phyloP scores from a whole-genome alignment of 2,797 vertebrate species.

The Rhyacichthys aspro region DNA sequence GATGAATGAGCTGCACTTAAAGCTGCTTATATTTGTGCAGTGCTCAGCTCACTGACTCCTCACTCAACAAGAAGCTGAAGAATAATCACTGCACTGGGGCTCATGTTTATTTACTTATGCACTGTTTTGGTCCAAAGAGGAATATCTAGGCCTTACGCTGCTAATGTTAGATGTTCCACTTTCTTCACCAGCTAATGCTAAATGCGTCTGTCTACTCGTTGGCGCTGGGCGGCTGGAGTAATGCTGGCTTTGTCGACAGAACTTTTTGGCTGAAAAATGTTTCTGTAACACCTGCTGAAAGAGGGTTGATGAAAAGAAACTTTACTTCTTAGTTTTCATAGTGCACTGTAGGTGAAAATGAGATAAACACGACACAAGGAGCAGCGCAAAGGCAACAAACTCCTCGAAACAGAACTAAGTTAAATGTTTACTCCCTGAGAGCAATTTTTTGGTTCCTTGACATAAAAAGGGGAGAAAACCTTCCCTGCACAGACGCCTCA shows the following conservation, averaged over 20 bases:
- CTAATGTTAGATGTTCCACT: conserved; percentile 30
- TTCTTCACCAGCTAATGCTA: conserved; percentile 7
- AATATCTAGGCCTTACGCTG: conserved; percentile 10
- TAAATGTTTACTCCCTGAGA: no score
- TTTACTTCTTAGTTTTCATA: neutral
- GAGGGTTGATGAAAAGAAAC: neutral
- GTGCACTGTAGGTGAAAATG: neutral
- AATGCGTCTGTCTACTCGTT: neutral
- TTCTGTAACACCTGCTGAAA: conserved; percentile 17
- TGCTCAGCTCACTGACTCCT: no score
- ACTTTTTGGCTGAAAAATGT: neutral
- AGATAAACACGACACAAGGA: no score
- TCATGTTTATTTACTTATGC: neutral
- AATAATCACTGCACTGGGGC: conserved; percentile 3
- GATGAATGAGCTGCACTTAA: neutral
- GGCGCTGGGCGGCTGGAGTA: neutral
- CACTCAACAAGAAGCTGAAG: neutral
- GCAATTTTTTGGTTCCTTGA: no score
- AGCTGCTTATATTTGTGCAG: no score
- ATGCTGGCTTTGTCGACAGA: conserved; percentile 5
- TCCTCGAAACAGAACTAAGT: no score
- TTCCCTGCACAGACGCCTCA: no score
- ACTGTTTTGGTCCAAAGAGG: conserved; percentile 1
- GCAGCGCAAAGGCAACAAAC: no score
- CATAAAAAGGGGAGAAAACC: no score